Conservation (phyloP, 1,140 invertebrate genomes). For the Orius insidiosus region DNA sequence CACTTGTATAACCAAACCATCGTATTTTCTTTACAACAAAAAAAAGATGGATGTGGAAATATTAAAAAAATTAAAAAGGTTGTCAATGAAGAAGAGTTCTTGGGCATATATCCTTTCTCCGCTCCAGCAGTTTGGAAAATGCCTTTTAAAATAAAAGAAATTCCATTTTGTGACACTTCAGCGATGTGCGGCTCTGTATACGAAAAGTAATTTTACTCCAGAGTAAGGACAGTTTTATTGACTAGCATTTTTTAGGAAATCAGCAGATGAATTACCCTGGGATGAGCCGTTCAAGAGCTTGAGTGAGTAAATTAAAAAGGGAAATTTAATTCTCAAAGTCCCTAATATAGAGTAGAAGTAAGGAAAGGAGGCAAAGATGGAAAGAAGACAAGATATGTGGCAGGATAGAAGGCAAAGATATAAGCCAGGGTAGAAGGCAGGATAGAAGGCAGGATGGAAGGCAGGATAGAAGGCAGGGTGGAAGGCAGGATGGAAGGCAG, state of each 20-base stretch:
- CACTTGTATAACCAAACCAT: constrained; percentile 65
- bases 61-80: constrained; percentile 34
- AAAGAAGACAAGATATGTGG: too few relatives aligned
- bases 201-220: too few relatives aligned
- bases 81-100: constrained; percentile 31
- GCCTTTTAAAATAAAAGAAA: constrained; percentile 52
- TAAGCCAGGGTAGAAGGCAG: too few relatives aligned
- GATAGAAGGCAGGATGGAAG: too few relatives aligned
- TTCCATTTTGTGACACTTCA: constrained; percentile 45
- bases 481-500: too few relatives aligned
- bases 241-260: too few relatives aligned
- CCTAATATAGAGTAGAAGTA: too few relatives aligned
- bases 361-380: too few relatives aligned
- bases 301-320: constrained; percentile 2
- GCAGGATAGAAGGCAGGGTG: too few relatives aligned
- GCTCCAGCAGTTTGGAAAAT: constrained; percentile 41
- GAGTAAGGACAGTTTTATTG: too few relatives aligned
- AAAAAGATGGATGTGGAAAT: constrained; percentile 37
- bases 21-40: constrained; percentile 29
- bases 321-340: too few relatives aligned
- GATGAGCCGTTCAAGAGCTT: constrained; percentile 20
- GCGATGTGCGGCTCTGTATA: constrained; percentile 2
- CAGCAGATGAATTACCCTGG: constrained; percentile 19
- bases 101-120: constrained; percentile 40
- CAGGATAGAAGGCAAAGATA: too few relatives aligned